phyloP scores from a whole-genome alignment of 2,113 vertebrate species.

The Cebidichthys violaceus region DNA sequence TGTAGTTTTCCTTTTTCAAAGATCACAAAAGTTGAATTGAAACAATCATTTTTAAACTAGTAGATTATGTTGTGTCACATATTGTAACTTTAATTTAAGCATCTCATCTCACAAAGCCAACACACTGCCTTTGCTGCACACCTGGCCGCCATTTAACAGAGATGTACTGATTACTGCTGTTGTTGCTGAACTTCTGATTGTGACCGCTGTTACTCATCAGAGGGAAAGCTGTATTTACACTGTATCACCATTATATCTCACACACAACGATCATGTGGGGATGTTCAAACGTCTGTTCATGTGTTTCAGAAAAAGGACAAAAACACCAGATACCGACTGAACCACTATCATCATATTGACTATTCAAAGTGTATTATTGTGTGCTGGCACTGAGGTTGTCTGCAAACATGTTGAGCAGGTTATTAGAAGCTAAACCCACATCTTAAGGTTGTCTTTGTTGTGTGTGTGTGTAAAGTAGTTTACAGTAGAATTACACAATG shows the following conservation, averaged over 20 bases:
- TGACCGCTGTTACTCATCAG: background rate
- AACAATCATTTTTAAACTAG: background rate
- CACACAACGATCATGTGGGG: background rate
- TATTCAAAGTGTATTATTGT: background rate
- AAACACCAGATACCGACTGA: background rate
- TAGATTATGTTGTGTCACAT: background rate
- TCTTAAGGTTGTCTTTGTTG: background rate
- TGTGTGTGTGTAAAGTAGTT: too few species aligned
- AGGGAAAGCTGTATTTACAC: constrained; percentile 22
- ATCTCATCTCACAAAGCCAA: background rate
- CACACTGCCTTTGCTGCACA: constrained; percentile 21
- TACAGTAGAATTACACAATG: background rate
- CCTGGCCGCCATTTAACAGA: background rate
- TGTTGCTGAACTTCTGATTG: background rate
- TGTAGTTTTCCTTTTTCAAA: background rate
- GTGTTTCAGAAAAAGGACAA: constrained; percentile 28
- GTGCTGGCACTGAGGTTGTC: background rate
- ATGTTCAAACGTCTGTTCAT: background rate
- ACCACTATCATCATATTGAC: background rate
- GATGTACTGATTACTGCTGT: background rate
- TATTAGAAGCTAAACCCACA: background rate
- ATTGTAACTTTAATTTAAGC: background rate
- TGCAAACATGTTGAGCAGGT: background rate
- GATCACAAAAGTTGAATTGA: background rate
- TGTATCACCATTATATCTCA: background rate